A percentile compares a stretch with the other conserved stretches of the same genome.
These are phyloP conservation scores for Aleiodes sp. DNA, from an alignment of 1,140 invertebrate genomes.

Conservation along the genomic window DNA sequence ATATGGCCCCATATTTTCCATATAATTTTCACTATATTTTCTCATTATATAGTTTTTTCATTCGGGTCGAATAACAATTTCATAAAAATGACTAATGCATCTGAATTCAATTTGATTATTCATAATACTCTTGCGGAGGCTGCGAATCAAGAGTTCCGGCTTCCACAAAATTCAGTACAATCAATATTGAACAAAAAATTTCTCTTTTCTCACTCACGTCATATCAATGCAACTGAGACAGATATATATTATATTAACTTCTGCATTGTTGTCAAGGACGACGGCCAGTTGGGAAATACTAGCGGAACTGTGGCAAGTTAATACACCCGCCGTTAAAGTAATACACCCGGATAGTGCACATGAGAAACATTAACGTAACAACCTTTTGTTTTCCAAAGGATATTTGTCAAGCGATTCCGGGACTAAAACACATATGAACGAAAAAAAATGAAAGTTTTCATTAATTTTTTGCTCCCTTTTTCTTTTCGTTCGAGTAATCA, in stretches of 20 bases:
- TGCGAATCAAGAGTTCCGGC: constrained; percentile 17
- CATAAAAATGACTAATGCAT: too few species aligned
- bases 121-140: constrained; percentile 7
- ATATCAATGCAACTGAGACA: neutral
- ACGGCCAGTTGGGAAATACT: constrained; percentile 3
- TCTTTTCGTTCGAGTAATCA: neutral
- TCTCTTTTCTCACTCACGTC: neutral
- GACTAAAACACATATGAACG: constrained; percentile 1
- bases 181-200: too few species aligned
- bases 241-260: neutral
- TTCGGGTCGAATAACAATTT: too few species aligned
- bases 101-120: too few species aligned
- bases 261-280: constrained; percentile 29
- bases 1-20: too few species aligned
- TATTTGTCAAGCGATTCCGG: constrained; percentile 22
- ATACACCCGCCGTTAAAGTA: neutral
- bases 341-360: constrained; percentile 23
- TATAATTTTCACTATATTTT: too few species aligned
- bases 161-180: neutral
- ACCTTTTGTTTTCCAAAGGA: constrained; percentile 21
- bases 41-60: too few species aligned
- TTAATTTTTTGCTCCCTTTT: neutral
- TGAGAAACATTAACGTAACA: constrained; percentile 27
- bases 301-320: constrained; percentile 26
- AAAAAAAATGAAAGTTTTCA: neutral